A percentile compares a stretch with the other conserved stretches of the same genome.
phyloP scores from a whole-genome alignment of 2,113 vertebrate species.

The Dipodomys ordii region DNA sequence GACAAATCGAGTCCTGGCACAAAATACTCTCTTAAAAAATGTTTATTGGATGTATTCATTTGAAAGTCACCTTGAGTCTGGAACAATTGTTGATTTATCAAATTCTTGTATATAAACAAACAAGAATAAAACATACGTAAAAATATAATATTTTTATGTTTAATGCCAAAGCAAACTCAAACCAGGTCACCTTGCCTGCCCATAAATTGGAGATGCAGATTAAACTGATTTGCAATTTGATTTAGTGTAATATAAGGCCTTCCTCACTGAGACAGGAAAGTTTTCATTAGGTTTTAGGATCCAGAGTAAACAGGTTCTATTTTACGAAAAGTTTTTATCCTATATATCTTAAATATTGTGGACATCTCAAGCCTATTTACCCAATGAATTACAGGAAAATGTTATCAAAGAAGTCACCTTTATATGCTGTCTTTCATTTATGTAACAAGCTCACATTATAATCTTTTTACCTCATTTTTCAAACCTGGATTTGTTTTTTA shows the following conservation, averaged over 20 bases:
- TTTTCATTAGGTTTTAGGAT: not conserved
- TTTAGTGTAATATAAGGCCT: not conserved
- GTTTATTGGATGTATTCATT: constrained; percentile 60
- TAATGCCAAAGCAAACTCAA: not conserved
- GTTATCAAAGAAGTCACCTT: not conserved
- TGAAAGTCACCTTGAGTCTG: constrained; percentile 70
- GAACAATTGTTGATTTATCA: constrained; percentile 14
- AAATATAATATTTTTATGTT: not conserved
- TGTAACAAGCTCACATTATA: not conserved
- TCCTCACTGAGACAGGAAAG: not conserved
- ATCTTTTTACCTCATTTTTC: not conserved
- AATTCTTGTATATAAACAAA: constrained; percentile 42
- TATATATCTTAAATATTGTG: not conserved
- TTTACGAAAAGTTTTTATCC: not conserved
- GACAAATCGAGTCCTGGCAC: constrained; percentile 36
- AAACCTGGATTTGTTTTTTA: not conserved
- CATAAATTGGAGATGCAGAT: not conserved
- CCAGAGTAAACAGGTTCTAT: not conserved
- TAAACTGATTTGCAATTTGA: not conserved
- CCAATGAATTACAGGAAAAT: not conserved
- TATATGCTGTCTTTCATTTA: not conserved
- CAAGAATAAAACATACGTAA: not conserved
- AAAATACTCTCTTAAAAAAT: constrained; percentile 45
- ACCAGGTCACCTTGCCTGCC: not conserved
- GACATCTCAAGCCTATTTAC: not conserved